Evolutionary conservation across 2,888 invertebrate genomes (phyloP), one percentile per base, ranked within the genome.

Genomic region (Idaea straminata): DNA sequence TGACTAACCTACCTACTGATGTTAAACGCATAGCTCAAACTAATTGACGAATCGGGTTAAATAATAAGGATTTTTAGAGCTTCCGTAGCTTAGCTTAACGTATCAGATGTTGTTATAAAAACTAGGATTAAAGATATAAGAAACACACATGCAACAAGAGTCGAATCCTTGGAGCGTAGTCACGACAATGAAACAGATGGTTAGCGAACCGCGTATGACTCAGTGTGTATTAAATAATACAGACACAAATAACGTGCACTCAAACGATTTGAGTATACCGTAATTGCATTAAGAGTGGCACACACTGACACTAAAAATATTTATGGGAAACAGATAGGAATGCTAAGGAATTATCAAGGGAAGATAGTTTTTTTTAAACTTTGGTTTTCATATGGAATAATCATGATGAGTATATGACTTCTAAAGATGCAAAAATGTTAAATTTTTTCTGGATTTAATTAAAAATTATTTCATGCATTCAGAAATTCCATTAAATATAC

Each of bases 101-200:
- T 13, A 67, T 69, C 61, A 62, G 66, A 57, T 61, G 59, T 2
- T 61, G 59, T 61, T 59, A 67, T 67, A 63, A 66, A 38, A 61
- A 68, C 63, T 66, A 66, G 16, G 61, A 35, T 59, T 62, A 64
- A 35, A 61, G 64, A 61, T 69, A 62, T 69, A 62, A 65, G 67
- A 72, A 61, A 70, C 67, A 68, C 66, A 47, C 47, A 47, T 47
- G 4, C 47, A 10, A 47, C 47, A 47, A 13, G 47, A 7, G 13
- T 13, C 61, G 69, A 74, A 77, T 69, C 79, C 77, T 76, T 77
- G 74, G 67, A 66, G 47, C 60, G 66, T 15, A 75, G 77, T 81
- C 77, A 79, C 81, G 82, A 83, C 82, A 78, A 74, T 78, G 75
- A 78, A 84, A 84, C 88, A 89, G 84, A 88, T 88, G 88, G 88